Evolutionary conservation across 2,113 vertebrate species (phyloP).

Genomic region (Protobothrops mucrosquamatus): DNA sequence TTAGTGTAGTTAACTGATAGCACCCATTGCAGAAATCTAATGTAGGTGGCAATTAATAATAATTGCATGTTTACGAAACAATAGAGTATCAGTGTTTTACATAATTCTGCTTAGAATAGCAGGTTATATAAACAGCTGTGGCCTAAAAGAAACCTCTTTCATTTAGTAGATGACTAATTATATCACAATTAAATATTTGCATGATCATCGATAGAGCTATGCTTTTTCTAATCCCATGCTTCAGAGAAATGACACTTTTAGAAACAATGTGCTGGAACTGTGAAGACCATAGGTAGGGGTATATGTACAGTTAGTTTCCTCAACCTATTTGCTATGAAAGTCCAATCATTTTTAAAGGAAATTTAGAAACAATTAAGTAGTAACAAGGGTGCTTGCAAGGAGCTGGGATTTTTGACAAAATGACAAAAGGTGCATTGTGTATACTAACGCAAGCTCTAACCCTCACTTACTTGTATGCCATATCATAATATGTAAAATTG

Average conservation of each 20-base stretch:
- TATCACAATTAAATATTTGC: conserved; percentile 25
- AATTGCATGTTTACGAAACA: conserved; percentile 17
- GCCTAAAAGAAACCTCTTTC: neutral
- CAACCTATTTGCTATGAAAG: neutral
- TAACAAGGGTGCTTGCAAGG: neutral
- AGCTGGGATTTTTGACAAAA: neutral
- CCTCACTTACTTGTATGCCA: neutral
- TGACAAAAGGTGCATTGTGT: neutral
- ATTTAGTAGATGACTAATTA: neutral
- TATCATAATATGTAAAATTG: neutral
- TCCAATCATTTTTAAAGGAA: neutral
- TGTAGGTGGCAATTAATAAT: conserved; percentile 57
- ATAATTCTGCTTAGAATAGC: conserved; percentile 21
- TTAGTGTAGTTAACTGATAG: conserved; percentile 61
- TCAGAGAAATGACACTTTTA: neutral
- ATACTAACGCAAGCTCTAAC: neutral
- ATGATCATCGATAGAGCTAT: conserved; percentile 2
- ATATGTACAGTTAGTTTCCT: neutral
- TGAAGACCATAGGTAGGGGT: neutral
- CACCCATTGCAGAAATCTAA: conserved; percentile 42
- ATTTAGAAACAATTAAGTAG: neutral
- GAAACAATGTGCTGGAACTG: neutral
- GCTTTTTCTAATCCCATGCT: conserved; percentile 25
- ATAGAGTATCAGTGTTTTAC: accelerated
- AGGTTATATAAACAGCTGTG: neutral